Conservation (phyloP, 1,140 invertebrate species). For the Heliconius eleuchia region DNA sequence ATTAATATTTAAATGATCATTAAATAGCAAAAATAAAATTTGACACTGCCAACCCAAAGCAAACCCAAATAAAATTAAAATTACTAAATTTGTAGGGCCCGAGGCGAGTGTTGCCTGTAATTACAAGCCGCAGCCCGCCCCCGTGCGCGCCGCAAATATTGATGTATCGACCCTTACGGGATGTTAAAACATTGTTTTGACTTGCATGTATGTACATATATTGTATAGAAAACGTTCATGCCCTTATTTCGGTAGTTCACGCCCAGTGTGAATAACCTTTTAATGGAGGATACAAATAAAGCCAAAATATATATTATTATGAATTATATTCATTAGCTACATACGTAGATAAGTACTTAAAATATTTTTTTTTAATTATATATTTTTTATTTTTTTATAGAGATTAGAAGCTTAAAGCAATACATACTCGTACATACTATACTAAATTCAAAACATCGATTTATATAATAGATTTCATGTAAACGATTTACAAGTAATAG, state of each 20-base stretch:
- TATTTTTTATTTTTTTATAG: too few relatives aligned
- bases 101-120: slow-evolving; percentile 47
- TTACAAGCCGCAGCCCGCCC: slow-evolving; percentile 54
- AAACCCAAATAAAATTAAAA: slow-evolving; percentile 75
- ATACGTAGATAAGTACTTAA: too few relatives aligned
- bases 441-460: too few relatives aligned
- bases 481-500: too few relatives aligned
- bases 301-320: too few relatives aligned
- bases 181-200: slow-evolving; percentile 36
- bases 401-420: too few relatives aligned
- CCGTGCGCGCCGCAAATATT: slow-evolving; percentile 52
- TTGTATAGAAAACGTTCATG: slow-evolving; percentile 17
- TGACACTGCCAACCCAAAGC: neutral
- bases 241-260: slow-evolving; percentile 39
- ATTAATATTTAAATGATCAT: neutral
- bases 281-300: neutral
- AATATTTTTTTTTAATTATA: too few relatives aligned
- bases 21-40: neutral
- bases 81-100: slow-evolving; percentile 68
- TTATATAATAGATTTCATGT: neutral
- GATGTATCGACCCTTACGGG: slow-evolving; percentile 65
- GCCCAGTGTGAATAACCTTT: slow-evolving; percentile 35
- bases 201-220: slow-evolving; percentile 24
- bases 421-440: too few relatives aligned
- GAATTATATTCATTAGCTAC: too few relatives aligned